Percentiles rank a stretch among this genome's conserved stretches.
These are phyloP conservation scores for Hipposideros armiger DNA, from an alignment of 2,113 vertebrate species.

Conservation along the genomic window DNA sequence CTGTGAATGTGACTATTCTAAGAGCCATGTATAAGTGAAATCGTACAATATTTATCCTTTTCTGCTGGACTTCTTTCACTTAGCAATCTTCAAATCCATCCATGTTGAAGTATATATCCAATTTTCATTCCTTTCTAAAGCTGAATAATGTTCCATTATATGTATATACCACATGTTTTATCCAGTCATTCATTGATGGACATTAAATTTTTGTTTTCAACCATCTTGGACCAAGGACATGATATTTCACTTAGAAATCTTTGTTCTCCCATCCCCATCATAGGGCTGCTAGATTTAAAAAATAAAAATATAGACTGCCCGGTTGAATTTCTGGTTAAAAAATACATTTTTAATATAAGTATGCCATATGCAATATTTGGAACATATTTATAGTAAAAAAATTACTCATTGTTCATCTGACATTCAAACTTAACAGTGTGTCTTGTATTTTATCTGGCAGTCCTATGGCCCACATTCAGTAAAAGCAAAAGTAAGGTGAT, in stretches of 20 bases:
- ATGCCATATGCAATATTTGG: neutral
- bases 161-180: neutral
- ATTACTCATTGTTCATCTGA: neutral
- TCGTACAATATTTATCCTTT: neutral
- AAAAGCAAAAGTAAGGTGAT: neutral
- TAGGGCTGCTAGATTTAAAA: neutral
- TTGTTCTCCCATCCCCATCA: neutral
- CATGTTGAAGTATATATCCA: neutral
- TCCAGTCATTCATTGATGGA: neutral
- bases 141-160: neutral
- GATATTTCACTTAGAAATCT: neutral
- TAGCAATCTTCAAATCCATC: neutral
- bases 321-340: neutral
- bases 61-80: neutral
- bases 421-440: neutral
- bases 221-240: neutral
- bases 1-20: neutral
- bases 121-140: neutral
- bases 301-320: neutral
- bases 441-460: neutral
- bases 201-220: neutral
- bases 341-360: neutral
- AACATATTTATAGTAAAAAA: neutral
- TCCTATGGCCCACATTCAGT: neutral
- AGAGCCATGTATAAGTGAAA: neutral